These are phyloP conservation scores for Oriolus oriolus DNA, from an alignment of 2,113 vertebrate genomes.

Conservation along the genomic window DNA sequence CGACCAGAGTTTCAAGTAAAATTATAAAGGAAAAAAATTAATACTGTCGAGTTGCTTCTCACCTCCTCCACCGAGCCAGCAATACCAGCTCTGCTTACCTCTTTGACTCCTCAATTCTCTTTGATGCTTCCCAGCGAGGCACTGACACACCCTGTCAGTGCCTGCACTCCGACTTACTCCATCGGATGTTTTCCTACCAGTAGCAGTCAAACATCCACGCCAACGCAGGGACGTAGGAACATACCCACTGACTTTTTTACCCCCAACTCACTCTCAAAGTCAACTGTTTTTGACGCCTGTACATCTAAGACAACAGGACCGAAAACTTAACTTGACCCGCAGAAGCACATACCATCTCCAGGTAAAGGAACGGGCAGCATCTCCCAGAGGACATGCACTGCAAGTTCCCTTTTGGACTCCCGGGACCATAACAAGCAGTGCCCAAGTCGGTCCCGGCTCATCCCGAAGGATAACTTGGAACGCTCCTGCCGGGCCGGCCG, in stretches of 20 bases:
- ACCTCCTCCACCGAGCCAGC: background rate
- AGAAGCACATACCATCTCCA: background rate
- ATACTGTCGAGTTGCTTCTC: background rate
- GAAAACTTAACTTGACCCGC: background rate
- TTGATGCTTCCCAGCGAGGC: background rate
- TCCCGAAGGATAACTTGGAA: fast-evolving
- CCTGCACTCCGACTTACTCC: background rate
- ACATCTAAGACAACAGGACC: background rate
- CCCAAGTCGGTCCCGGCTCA: background rate
- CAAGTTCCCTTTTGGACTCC: background rate
- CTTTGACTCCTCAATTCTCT: background rate
- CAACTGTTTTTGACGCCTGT: background rate
- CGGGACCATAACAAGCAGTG: fast-evolving
- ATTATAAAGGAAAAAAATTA: background rate
- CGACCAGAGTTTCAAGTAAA: background rate
- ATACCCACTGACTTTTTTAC: fast-evolving
- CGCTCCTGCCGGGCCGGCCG: background rate
- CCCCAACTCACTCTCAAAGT: background rate
- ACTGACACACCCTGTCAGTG: background rate
- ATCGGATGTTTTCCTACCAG: too few relatives aligned
- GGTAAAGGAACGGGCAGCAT: fast-evolving
- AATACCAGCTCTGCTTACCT: background rate
- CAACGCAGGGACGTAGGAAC: fast-evolving
- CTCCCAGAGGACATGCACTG: background rate
- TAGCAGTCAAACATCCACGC: fast-evolving